Conservation (phyloP, 2,113 vertebrate genomes). For the Toxotes chatareus region DNA sequence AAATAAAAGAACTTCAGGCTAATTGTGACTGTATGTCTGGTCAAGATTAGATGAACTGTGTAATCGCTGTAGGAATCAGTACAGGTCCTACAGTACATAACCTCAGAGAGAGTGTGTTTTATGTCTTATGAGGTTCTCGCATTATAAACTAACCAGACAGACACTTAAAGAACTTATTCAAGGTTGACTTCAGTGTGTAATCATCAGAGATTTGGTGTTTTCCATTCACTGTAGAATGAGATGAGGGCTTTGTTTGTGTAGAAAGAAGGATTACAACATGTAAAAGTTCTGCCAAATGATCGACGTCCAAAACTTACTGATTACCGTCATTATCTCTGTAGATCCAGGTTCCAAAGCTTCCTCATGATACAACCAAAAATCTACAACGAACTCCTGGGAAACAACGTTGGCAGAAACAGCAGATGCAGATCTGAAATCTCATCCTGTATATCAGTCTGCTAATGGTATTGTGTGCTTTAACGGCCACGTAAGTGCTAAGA, state of each 20-base stretch:
- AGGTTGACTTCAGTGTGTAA: too few species aligned
- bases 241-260: not conserved
- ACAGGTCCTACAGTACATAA: too few species aligned
- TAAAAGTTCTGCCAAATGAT: not conserved
- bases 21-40: too few species aligned
- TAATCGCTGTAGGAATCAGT: too few species aligned
- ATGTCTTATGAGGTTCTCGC: too few species aligned
- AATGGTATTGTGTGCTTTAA: conserved; percentile 39
- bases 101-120: too few species aligned
- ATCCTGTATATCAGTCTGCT: conserved; percentile 1
- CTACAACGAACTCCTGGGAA: not conserved
- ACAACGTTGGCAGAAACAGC: not conserved
- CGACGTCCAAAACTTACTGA: not conserved
- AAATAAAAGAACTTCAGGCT: too few species aligned
- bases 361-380: not conserved
- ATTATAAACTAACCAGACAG: not conserved
- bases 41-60: too few species aligned
- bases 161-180: too few species aligned
- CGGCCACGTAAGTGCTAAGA: conserved; percentile 42
- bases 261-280: not conserved
- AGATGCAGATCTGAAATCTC: not conserved
- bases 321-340: not conserved
- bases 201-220: too few species aligned
- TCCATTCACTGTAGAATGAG: too few species aligned
- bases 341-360: not conserved